Evolutionary conservation across 2,113 vertebrate species (phyloP), one percentile per base, ranked within the genome.

Genomic region (Takifugu bimaculatus): DNA sequence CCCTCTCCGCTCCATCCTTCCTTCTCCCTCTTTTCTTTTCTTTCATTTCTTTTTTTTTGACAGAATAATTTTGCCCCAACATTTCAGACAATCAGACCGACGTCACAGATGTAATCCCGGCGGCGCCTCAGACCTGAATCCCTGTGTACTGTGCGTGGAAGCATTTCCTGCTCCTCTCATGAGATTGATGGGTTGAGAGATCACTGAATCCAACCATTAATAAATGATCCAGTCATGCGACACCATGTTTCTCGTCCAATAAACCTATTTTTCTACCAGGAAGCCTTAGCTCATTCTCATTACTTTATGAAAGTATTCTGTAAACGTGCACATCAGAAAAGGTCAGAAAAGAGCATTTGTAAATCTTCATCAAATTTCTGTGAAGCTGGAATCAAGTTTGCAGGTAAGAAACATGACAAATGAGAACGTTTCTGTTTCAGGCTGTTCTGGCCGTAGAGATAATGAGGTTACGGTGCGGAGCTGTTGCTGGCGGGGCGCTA

Each of bases 211-310:
- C 4, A 79, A 67, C n/a, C 55, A 35, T 73, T 70, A 90, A 87
- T 90, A 88, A 87, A 89, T 70, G 78, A 72, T 78, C 90, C 78
- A 85, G 78, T 85, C 77, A 79, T 84, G 79, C 81, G 75, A 88
- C 61, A 67, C 76, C 83, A 84, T 83, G 79, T 90, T 88, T 91
- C 78, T 90, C 88, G 72, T 90, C 91, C 87, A 96, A 95, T 96
- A 94, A 96, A 94, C 86, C 72, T 94, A 91, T 94, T 96, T 96
- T 96, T 94, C 88, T 94, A 92, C 91, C 91, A 90, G 91, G 84
- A 91, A 87, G 78, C 74, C 75, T 75, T 86, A 80, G 78, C 77
- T 85, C 77, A 50, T 86, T 68, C 86, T 88, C 70, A 76, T 86
- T 82, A 29, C 39, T 28, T n/a, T 2, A 32, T 57, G 13, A 43